Base-by-base conservation (phyloP, 2,888 invertebrate species). In the Spatulosminthurus flaviceps region DNA sequence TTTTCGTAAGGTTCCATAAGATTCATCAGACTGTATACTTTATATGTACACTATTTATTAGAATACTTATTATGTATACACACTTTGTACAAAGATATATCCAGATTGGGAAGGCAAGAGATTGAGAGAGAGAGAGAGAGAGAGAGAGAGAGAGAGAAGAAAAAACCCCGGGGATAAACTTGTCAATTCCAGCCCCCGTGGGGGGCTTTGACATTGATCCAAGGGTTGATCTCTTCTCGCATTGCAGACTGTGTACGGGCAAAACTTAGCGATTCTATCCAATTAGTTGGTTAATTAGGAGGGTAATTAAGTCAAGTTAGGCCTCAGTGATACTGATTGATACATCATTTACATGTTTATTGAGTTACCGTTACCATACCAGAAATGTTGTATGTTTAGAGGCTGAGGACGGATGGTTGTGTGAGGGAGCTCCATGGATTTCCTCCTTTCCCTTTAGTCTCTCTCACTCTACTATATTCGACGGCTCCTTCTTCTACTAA, bases 311-410 rank as follows among this genome's bases (percentile, higher is more conserved):
- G 71, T 78, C 75, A 78, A 78, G 43, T 78, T 78, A 71, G 71
- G 78, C 34, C 71, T 78, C 77, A 77, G 42, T 71, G 77, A 77
- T 70, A 77, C 77, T 78, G 78, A 78, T 78, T 78, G 78, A 78
- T 78, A 78, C 78, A 61, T 78, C 78, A 78, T 78, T 78, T 78
- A 78, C 78, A 78, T 78, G 78, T 78, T 78, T 78, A 78, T 78
- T 78, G 78, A 78, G 78, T 78, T 78, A 78, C 70, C 78, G 70
- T 60, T 66, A 67, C 72, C 72, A 72, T 9, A 42, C 16, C 19
- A 4, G 16, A 13, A 13, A 5, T 51, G 7, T 16, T 51, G 51
- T 51, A 51, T 51, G 51, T 51, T 51, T 51, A 51, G 51, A 51
- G 51, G 51, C 51, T 51, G 51, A n/a, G n/a, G 51, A 2, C 16